These are phyloP conservation scores for Acrocephalus arundinaceus DNA, from an alignment of 2,113 vertebrate species.

Conservation along the genomic window DNA sequence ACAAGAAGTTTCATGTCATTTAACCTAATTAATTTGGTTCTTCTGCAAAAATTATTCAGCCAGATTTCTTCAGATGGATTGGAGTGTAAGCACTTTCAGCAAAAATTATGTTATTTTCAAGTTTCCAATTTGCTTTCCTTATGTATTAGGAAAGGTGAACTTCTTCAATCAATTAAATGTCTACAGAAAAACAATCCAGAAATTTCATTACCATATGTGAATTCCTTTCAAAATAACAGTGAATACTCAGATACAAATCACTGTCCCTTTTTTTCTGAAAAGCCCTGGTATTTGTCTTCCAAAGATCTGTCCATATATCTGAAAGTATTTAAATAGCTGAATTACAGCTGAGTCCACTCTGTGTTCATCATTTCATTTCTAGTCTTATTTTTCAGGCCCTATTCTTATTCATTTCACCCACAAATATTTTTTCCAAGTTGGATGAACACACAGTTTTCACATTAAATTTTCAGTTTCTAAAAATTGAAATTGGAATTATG, in stretches of 20 bases:
- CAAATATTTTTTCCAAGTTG: neutral
- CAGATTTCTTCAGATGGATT: neutral
- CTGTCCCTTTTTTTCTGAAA: neutral
- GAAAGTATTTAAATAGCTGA: neutral
- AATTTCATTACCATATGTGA: neutral
- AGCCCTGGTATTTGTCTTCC: neutral
- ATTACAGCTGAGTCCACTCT: neutral
- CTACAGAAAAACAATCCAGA: neutral
- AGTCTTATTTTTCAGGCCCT: neutral
- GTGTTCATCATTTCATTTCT: neutral
- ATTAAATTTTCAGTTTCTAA: neutral
- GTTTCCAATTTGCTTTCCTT: conserved; percentile 8
- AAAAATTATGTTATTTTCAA: neutral
- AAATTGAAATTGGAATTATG: neutral
- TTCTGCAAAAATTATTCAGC: neutral
- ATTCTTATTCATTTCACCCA: neutral
- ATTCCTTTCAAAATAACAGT: neutral
- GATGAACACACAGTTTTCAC: neutral
- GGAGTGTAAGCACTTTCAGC: neutral
- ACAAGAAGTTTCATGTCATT: neutral
- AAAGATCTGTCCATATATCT: neutral
- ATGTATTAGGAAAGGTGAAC: neutral
- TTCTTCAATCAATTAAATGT: neutral
- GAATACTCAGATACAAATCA: neutral
- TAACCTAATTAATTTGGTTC: conserved; percentile 15